Percentiles rank a stretch among this genome's conserved stretches.
These are phyloP conservation scores for Lophochroa leadbeateri DNA, from an alignment of 2,113 vertebrate genomes.

Conservation along the genomic window DNA sequence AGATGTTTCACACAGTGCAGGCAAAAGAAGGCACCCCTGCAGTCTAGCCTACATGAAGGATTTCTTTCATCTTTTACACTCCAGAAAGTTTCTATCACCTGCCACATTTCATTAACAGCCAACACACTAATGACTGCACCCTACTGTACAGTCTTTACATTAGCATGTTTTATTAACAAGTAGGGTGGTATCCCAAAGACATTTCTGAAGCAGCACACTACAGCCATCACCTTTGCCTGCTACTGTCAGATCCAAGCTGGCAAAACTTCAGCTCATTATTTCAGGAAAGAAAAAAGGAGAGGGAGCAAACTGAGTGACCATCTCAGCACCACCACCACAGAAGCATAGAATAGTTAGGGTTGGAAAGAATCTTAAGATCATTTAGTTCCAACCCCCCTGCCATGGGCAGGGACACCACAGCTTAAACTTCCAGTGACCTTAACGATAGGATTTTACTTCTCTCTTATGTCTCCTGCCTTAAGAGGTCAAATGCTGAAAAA, in stretches of 20 bases:
- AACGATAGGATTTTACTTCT: background rate
- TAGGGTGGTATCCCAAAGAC: background rate
- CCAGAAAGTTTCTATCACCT: background rate
- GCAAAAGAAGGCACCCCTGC: background rate
- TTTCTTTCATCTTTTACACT: background rate
- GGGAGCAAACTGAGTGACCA: accelerated
- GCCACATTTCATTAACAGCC: background rate
- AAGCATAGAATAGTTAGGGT: background rate
- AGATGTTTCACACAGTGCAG: background rate
- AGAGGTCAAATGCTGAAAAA: background rate
- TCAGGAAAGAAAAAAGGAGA: background rate
- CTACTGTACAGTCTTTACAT: background rate
- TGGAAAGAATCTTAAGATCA: background rate
- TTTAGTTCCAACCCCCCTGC: background rate
- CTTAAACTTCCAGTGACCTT: background rate
- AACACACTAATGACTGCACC: background rate
- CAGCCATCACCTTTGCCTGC: background rate
- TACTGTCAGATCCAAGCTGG: background rate
- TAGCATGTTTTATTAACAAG: background rate
- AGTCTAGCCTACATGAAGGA: background rate
- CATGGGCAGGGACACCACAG: background rate
- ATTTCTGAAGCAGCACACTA: background rate
- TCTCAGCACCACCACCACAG: background rate
- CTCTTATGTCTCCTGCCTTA: background rate
- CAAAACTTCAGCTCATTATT: background rate